These are phyloP conservation scores for Falcaria lacertinaria DNA, from an alignment of 2,888 invertebrate species.

Conservation along the genomic window DNA sequence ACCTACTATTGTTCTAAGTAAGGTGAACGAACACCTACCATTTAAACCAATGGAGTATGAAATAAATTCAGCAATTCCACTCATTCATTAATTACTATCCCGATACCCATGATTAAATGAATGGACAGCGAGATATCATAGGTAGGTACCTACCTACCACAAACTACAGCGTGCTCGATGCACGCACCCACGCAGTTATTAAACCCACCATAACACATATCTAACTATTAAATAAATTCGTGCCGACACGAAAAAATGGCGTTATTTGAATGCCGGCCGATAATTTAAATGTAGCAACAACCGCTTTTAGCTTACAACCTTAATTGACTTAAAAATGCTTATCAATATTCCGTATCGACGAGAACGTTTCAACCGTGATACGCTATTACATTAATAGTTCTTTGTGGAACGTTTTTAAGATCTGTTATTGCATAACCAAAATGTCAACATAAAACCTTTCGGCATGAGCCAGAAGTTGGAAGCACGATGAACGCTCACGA, in stretches of 20 bases:
- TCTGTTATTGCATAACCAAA: conserved; percentile 25
- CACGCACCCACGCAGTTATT: conserved; percentile 37
- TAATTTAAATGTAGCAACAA: conserved; percentile 81
- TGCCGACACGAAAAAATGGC: conserved; percentile 79
- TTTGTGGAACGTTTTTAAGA: conserved; percentile 14
- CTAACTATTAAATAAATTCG: conserved; percentile 73
- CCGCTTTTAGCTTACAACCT: conserved; percentile 80
- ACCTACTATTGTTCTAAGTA: too few relatives aligned
- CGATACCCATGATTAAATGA: conserved; percentile 51
- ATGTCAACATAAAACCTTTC: conserved; percentile 48
- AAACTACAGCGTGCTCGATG: neutral
- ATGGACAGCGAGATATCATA: conserved; percentile 44
- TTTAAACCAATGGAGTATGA: too few relatives aligned
- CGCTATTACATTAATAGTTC: conserved; percentile 27
- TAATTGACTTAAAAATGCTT: conserved; percentile 80
- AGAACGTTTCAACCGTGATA: conserved; percentile 29
- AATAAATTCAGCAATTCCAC: conserved; percentile 30
- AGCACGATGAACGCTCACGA: conserved; percentile 80
- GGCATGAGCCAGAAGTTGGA: conserved; percentile 50
- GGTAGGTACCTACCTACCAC: conserved; percentile 10
- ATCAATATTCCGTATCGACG: conserved; percentile 58
- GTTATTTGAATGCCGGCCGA: conserved; percentile 79
- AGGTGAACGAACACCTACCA: too few relatives aligned
- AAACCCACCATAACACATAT: conserved; percentile 64
- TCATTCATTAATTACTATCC: conserved; percentile 33